Base-by-base conservation (phyloP, 2,113 vertebrate species). In the Phainopepla nitens region DNA sequence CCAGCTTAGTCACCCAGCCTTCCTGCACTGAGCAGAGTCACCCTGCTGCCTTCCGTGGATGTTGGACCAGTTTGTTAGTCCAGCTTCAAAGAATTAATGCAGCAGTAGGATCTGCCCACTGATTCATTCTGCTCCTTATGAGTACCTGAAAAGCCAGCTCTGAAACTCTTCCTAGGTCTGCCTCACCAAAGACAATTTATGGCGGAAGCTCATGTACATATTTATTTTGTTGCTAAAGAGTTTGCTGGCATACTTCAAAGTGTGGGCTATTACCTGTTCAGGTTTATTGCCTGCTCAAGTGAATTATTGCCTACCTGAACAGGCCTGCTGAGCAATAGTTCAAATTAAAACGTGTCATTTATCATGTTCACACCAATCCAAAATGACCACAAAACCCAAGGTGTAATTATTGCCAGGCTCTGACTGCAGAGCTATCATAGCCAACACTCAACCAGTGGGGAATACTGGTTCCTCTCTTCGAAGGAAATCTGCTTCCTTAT, bases 271-370 rank as follows among this genome's bases (percentile, higher is more conserved):
- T 97, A 94, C 96, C 96, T 96, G 96, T 92, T 96, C 88, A 96
- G 96, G 97, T 98, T 97, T 98, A 98, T 97, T 96, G 89, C 93
- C 96, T 94, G 75, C 96, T 91, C 64, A 80, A 97, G 86, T 97
- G 94, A 95, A 89, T 97, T 97, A 98, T 96, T 96, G 90, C 97
- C 95, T 89, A 92, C 93, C 95, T 94, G 96, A 97, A 95, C 71
- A 89, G 97, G 97, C 96, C 81, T 90, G 61, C 95, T 96, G 97
- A 97, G 97, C 98, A 98, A 97, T 98, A 98, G 96, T 98, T 97
- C 97, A 98, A 97, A 98, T 98, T 97, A 98, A 97, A 96, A 97
- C 25, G 93, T 95, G 94, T 96, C 97, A 96, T 97, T 97, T 97
- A 96, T 98, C 97, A 97, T 89, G 36, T 96, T 98, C 91, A 96